Evolutionary conservation across 2,888 invertebrate species (phyloP).

Genomic region (Macrophya alboannulata): DNA sequence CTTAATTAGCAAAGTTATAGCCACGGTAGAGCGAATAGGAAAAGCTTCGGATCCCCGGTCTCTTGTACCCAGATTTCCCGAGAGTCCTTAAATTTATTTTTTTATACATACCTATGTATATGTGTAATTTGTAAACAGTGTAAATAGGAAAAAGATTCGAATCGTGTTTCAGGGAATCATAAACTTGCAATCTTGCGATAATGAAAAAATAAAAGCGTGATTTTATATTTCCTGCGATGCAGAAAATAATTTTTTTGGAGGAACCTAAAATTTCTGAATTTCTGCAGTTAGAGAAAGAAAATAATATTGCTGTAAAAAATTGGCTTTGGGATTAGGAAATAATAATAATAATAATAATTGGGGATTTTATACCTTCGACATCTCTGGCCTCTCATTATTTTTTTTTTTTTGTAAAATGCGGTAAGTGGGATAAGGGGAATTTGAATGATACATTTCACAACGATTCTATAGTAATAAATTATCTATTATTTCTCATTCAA

Average conservation of each 20-base stretch:
- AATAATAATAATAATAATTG: no score
- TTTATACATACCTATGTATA: neutral
- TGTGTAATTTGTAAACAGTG: neutral
- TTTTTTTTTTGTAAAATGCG: neutral
- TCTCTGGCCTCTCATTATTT: neutral
- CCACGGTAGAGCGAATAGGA: neutral
- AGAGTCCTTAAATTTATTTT: neutral
- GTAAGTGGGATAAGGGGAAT: neutral
- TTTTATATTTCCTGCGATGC: no score
- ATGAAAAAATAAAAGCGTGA: neutral
- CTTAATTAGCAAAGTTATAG: constrained; percentile 20
- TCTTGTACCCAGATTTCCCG: neutral
- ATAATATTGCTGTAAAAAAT: neutral
- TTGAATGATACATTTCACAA: neutral
- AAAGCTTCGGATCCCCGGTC: neutral
- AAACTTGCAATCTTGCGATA: neutral
- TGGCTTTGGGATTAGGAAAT: no score
- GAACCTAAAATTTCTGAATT: neutral
- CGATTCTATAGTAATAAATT: constrained; percentile 28
- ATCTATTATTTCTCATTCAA: constrained; percentile 14
- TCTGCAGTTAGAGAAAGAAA: neutral
- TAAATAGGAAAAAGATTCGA: neutral
- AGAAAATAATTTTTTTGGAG: neutral
- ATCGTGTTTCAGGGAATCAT: neutral
- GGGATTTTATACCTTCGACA: neutral